A percentile compares a stretch with the other conserved stretches of the same genome.
phyloP scores from a whole-genome alignment of 2,113 vertebrate genomes.

The Amphiprion percula region DNA sequence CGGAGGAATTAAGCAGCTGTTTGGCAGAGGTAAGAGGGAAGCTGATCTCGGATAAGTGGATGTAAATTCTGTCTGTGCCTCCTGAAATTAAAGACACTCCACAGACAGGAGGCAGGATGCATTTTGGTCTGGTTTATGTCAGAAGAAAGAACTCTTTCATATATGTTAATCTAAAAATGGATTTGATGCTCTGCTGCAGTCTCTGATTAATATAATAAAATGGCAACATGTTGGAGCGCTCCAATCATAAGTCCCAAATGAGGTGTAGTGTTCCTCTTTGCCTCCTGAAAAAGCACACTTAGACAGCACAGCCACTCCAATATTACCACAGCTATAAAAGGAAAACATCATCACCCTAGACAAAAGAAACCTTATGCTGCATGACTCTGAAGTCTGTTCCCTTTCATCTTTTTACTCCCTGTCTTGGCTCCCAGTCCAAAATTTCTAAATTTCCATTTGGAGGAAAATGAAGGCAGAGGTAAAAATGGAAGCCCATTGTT shows the following conservation, averaged over 20 bases:
- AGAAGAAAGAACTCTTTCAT: not conserved
- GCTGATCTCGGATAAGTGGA: slow-evolving; percentile 38
- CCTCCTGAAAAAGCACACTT: slow-evolving; percentile 46
- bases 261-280: slow-evolving; percentile 27
- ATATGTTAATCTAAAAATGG: slow-evolving; percentile 32
- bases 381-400: slow-evolving; percentile 38
- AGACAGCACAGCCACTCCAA: slow-evolving; percentile 27
- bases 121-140: slow-evolving; percentile 14
- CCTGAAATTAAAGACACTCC: slow-evolving; percentile 32
- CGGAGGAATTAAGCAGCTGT: slow-evolving; percentile 17
- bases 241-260: slow-evolving; percentile 43
- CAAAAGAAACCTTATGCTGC: slow-evolving; percentile 42
- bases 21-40: slow-evolving; percentile 29
- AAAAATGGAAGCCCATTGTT: slow-evolving; percentile 13
- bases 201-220: slow-evolving; percentile 33
- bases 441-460: slow-evolving; percentile 20
- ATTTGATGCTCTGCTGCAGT: slow-evolving; percentile 30
- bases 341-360: slow-evolving; percentile 31
- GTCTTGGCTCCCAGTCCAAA: slow-evolving; percentile 23
- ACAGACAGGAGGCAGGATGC: not conserved
- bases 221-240: slow-evolving; percentile 31
- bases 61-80: slow-evolving; percentile 24
- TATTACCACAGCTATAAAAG: slow-evolving; percentile 30
- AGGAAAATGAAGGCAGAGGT: slow-evolving; percentile 13
- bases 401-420: slow-evolving; percentile 9